A percentile compares a stretch with the other conserved stretches of the same genome.
These are phyloP conservation scores for Cyphomyrmex costatus DNA, from an alignment of 1,140 invertebrate genomes.

Conservation along the genomic window DNA sequence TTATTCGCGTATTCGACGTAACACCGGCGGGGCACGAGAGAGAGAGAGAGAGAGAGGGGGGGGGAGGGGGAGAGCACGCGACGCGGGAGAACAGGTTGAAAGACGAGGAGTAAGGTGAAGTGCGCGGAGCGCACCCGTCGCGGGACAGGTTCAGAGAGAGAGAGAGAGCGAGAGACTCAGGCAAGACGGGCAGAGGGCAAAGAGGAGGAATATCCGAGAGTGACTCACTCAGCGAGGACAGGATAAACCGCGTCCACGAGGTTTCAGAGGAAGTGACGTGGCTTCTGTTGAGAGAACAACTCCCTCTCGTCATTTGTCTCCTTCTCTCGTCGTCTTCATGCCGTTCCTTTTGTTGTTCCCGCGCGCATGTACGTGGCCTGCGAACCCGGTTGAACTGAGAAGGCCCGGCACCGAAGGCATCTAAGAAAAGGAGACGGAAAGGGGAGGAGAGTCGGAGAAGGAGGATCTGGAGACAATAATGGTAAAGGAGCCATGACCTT, in stretches of 20 bases:
- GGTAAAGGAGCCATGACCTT: conserved; percentile 59
- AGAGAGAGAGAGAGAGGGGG: not conserved
- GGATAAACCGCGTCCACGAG: conserved; percentile 68
- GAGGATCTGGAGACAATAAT: conserved; percentile 48
- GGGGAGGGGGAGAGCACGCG: conserved; percentile 18
- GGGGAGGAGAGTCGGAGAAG: not conserved
- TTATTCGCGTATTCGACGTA: conserved; percentile 54
- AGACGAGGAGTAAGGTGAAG: conserved; percentile 9
- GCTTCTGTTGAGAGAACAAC: conserved; percentile 71
- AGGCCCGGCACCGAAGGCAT: conserved; percentile 2
- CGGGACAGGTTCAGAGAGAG: conserved; percentile 11
- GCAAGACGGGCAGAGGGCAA: not conserved
- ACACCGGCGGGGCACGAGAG: not conserved
- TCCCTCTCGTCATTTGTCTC: conserved; percentile 62
- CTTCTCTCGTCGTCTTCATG: conserved; percentile 13
- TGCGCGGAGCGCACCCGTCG: not conserved
- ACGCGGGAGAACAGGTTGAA: conserved; percentile 44
- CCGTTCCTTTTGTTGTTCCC: conserved; percentile 45
- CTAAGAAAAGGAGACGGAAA: conserved; percentile 12
- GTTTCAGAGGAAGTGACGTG: conserved; percentile 73
- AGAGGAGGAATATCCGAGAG: conserved; percentile 29
- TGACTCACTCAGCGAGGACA: conserved; percentile 64
- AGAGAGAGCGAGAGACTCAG: not conserved
- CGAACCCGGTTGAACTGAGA: conserved; percentile 30
- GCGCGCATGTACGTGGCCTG: conserved; percentile 31